Base-by-base conservation (phyloP, 1,140 invertebrate genomes). In the Oreohelix idahoensis region DNA sequence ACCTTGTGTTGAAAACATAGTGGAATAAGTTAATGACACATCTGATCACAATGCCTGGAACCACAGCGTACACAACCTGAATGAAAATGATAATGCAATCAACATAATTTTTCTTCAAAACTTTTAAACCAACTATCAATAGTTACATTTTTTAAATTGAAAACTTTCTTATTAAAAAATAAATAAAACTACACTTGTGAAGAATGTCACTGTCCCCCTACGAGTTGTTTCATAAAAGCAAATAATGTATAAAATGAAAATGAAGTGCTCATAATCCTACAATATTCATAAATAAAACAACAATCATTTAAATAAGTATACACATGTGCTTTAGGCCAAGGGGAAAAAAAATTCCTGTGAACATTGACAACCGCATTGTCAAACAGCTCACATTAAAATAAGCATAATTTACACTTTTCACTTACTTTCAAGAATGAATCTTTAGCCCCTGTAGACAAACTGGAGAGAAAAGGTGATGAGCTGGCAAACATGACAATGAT, bases 1-100 rank as follows among this genome's bases (percentile, higher is more conserved):
- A 86, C 86, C 84, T 87, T 78, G 84, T 87, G 51, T 87, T 84
- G 58, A 87, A 87, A 32, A 87, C 63, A 66, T 85, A 85, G 80
- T 87, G 11, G 13, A 85, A 39, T 23, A 49, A 35, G 15, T 66
- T 49, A 0, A 69, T 70, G 11, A 79, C 63, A 49, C 77, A 32
- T 36, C 63, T 80, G 35, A 84, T 80, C 26, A 86, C 58, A 69
- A 84, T 36, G 13, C 66, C 79, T 63, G 85, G 85, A 38, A 86
- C 42, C 45, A 83, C 32, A 32, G 69, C 51, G 8, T 81, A 73
- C 20, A 86, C 42, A 51, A 79, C 73, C 85, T 86, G 85, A 36
- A 78, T 82, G 42, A 73, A 8, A 80, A 79, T 53, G 58, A 78
- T 23, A 42, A 32, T 32, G 42, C 77, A 70, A 35, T n/a, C n/a